A percentile compares a stretch with the other conserved stretches of the same genome.
Conservation (phyloP, 2,113 vertebrate genomes). For the Notechis scutatus region DNA sequence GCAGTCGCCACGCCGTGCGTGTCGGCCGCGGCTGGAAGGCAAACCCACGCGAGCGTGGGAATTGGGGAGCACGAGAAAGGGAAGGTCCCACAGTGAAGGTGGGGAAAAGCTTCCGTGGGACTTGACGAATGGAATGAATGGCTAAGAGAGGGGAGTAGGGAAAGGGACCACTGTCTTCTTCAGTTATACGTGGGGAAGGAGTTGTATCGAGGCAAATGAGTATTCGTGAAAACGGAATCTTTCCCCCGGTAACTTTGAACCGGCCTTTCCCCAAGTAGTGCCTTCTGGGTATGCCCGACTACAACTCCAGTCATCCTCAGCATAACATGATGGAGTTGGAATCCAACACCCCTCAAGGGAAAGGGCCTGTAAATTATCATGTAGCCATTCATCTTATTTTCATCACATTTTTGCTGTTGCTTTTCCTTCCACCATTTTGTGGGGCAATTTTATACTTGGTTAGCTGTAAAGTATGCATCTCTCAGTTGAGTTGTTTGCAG, state of each 20-base stretch:
- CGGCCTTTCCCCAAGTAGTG: background rate
- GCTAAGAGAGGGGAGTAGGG: too few species aligned
- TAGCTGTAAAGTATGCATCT: background rate
- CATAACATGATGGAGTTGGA: background rate
- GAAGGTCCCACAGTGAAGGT: background rate
- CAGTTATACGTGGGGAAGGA: too few species aligned
- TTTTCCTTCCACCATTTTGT: background rate
- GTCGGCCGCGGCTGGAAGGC: background rate
- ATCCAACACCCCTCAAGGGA: background rate
- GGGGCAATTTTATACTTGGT: background rate
- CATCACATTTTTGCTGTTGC: background rate
- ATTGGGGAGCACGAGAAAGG: background rate
- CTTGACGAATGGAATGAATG: background rate
- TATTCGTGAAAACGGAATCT: background rate
- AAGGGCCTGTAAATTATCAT: background rate
- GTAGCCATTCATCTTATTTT: background rate
- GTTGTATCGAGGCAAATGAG: too few species aligned
- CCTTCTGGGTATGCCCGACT: background rate
- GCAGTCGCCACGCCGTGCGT: rapidly evolving
- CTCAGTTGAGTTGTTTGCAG: background rate
- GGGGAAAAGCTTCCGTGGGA: background rate
- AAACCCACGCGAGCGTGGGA: background rate
- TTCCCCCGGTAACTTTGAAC: background rate
- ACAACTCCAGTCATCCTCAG: background rate
- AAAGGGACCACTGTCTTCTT: background rate